phyloP scores from a whole-genome alignment of 1,140 invertebrate species.

The Apis florea region DNA sequence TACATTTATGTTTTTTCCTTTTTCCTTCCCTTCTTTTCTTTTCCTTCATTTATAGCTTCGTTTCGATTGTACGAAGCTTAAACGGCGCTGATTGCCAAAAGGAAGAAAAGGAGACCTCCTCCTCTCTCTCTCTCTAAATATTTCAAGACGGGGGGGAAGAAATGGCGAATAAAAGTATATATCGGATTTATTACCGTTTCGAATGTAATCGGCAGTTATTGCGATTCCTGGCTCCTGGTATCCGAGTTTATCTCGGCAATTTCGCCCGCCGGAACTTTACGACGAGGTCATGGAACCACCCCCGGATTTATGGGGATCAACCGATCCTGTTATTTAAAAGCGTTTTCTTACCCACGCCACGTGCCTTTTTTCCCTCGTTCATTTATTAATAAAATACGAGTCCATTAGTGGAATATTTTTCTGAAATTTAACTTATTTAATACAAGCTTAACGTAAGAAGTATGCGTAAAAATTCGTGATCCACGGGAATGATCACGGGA shows the following conservation, averaged over 20 bases:
- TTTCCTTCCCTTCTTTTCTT: too few species aligned
- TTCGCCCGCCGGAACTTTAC: conserved; percentile 7
- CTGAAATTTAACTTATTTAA: too few species aligned
- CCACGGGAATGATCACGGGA: too few species aligned
- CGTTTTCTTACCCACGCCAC: not conserved
- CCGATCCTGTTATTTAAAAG: not conserved
- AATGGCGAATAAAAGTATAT: not conserved
- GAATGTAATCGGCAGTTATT: not conserved
- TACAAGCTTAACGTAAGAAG: too few species aligned
- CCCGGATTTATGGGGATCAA: not conserved
- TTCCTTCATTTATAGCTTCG: not conserved
- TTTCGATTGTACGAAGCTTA: not conserved
- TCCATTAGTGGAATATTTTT: too few species aligned
- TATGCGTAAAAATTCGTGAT: too few species aligned
- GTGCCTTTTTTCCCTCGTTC: not conserved
- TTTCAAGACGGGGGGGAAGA: not conserved
- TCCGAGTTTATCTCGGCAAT: not conserved
- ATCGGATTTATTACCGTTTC: not conserved
- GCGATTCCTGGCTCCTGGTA: not conserved
- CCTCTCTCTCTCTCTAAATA: not conserved
- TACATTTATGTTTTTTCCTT: not conserved
- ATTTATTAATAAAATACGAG: too few species aligned
- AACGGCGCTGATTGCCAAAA: not conserved
- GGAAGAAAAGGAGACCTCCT: not conserved
- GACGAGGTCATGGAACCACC: not conserved